A percentile compares a stretch with the other conserved stretches of the same genome.
Evolutionary conservation across 2,888 invertebrate genomes (phyloP).

Genomic region (Andrena hattorfiana): DNA sequence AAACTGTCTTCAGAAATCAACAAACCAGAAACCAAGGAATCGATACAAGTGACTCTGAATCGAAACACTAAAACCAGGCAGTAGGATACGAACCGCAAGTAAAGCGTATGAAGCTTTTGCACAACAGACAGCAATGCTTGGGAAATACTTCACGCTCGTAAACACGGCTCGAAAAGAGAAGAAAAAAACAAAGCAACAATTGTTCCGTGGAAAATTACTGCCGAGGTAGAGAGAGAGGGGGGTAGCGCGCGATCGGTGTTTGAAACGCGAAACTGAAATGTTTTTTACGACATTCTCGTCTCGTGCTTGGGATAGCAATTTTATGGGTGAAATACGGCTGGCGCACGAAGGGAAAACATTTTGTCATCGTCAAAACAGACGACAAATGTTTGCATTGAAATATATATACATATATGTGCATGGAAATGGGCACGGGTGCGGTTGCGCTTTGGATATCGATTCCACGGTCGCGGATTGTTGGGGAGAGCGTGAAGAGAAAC

Average conservation of each 20-base stretch:
- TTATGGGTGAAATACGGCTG: conserved; percentile 31
- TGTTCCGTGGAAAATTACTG: not conserved
- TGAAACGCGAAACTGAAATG: conserved; percentile 40
- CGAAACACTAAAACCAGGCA: not conserved
- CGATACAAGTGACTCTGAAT: not conserved
- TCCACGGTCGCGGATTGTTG: conserved; percentile 9
- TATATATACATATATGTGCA: not conserved
- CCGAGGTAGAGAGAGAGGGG: not conserved
- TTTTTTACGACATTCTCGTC: conserved; percentile 36
- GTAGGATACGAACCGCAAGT: not conserved
- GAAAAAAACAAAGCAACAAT: not conserved
- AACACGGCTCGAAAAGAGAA: not conserved
- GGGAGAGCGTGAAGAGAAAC: not conserved
- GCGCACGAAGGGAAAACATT: conserved; percentile 38
- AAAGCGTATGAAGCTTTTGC: not conserved
- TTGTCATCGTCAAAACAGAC: conserved; percentile 50
- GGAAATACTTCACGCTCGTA: not conserved
- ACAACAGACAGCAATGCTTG: not conserved
- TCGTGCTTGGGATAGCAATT: conserved; percentile 36
- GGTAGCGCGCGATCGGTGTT: conserved; percentile 28
- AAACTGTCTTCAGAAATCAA: no score
- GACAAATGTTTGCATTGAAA: conserved; percentile 52
- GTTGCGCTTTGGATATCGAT: conserved; percentile 54
- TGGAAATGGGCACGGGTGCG: conserved; percentile 34
- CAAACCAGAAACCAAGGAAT: no score